These are phyloP conservation scores for Ornithorhynchus anatinus DNA, from an alignment of 2,113 vertebrate species.

Conservation along the genomic window DNA sequence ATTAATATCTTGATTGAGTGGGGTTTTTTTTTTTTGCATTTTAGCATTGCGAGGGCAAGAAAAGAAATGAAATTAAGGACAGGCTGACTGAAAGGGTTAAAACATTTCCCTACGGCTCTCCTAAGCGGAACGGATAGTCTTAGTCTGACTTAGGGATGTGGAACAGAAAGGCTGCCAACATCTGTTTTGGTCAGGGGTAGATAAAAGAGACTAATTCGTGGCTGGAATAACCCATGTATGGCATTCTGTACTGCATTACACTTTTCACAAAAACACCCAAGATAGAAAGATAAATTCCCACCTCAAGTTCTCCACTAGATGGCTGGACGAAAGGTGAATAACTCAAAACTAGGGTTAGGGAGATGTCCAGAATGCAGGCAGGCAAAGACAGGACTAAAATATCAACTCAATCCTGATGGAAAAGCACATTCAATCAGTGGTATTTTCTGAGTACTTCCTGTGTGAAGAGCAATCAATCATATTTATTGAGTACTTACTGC, in stretches of 20 bases:
- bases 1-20: constrained; percentile 38
- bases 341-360: neutral
- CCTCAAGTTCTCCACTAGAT: constrained; percentile 21
- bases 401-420: no score
- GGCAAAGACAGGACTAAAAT: no score
- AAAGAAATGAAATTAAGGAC: constrained; percentile 9
- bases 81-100: constrained; percentile 69
- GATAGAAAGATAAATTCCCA: constrained; percentile 43
- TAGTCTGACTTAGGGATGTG: constrained; percentile 75
- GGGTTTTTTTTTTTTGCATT: constrained; percentile 29
- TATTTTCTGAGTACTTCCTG: no score
- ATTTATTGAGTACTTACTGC: no score
- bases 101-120: constrained; percentile 61
- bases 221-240: constrained; percentile 68
- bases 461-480: no score
- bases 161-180: constrained; percentile 77
- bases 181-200: constrained; percentile 79
- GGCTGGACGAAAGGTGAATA: constrained; percentile 14
- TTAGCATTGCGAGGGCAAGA: constrained; percentile 33
- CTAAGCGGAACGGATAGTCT: constrained; percentile 77
- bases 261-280: constrained; percentile 32
- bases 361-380: neutral
- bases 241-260: constrained; percentile 68
- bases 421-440: no score
- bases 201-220: constrained; percentile 79